A percentile compares a stretch with the other conserved stretches of the same genome.
These are phyloP conservation scores for Tyrannus savana DNA, from an alignment of 2,113 vertebrate species.

Conservation along the genomic window DNA sequence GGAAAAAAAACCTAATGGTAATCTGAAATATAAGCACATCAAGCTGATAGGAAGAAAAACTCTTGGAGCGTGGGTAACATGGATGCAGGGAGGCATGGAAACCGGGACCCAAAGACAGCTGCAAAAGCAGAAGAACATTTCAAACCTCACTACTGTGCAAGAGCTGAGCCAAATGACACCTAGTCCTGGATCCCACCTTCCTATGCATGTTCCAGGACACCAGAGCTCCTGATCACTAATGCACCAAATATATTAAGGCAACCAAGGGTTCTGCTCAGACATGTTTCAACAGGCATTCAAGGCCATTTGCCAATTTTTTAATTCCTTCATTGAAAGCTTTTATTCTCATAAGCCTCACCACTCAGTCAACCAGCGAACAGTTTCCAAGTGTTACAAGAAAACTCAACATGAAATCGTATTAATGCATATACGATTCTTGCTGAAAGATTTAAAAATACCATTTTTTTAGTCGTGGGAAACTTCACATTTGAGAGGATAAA, in stretches of 20 bases:
- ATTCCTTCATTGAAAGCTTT: constrained; percentile 43
- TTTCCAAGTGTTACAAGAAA: constrained; percentile 11
- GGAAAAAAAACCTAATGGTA: neutral
- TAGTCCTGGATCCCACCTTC: neutral
- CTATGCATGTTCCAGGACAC: neutral
- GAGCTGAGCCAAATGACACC: neutral
- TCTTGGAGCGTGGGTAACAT: fast-evolving
- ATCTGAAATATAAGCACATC: neutral
- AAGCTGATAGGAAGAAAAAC: neutral
- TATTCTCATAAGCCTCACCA: neutral
- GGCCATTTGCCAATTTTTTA: constrained; percentile 29
- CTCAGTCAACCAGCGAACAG: neutral
- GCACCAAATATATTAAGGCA: neutral
- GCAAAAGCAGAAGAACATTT: neutral
- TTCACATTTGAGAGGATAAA: neutral
- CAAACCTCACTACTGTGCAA: neutral
- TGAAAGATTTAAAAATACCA: neutral
- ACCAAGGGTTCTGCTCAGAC: neutral
- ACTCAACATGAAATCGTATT: neutral
- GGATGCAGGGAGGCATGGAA: neutral
- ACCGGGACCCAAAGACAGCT: neutral
- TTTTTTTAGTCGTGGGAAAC: neutral
- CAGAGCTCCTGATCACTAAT: neutral
- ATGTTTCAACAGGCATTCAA: constrained; percentile 4
- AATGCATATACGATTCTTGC: neutral